phyloP scores from a whole-genome alignment of 92 coral and sea anemone genomes.

The Palythoa grandiflora region DNA sequence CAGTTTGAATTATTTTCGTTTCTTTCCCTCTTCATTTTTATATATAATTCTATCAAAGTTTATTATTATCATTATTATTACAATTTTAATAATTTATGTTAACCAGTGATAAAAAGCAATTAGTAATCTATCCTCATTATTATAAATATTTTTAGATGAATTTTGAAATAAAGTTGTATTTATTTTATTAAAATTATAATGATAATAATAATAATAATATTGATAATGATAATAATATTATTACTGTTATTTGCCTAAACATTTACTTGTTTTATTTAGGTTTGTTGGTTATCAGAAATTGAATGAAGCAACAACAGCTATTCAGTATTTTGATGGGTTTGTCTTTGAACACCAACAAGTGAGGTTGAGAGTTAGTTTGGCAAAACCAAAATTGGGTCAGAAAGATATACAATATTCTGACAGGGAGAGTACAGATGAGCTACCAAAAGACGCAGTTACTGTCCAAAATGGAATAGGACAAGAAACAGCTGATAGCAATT shows the following conservation, averaged over 20 bases:
- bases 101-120: too few relatives aligned
- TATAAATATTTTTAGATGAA: too few relatives aligned
- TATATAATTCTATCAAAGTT: background rate
- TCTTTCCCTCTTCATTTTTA: background rate
- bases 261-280: background rate
- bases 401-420: slow-evolving; percentile 6
- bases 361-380: slow-evolving; percentile 32
- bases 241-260: too few relatives aligned
- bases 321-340: slow-evolving; percentile 42
- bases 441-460: background rate
- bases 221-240: too few relatives aligned
- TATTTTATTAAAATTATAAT: too few relatives aligned
- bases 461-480: slow-evolving; percentile 1
- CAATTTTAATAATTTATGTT: background rate
- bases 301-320: slow-evolving; percentile 15
- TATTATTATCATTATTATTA: background rate
- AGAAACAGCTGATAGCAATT: background rate
- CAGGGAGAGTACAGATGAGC: background rate
- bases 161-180: too few relatives aligned
- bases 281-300: slow-evolving; percentile 38
- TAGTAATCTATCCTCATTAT: too few relatives aligned
- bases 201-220: too few relatives aligned
- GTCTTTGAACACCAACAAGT: slow-evolving; percentile 24
- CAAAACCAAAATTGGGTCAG: background rate
- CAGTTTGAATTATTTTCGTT: too few relatives aligned